Conservation (phyloP, 2,888 invertebrate species). For the Tethea ocularis region DNA sequence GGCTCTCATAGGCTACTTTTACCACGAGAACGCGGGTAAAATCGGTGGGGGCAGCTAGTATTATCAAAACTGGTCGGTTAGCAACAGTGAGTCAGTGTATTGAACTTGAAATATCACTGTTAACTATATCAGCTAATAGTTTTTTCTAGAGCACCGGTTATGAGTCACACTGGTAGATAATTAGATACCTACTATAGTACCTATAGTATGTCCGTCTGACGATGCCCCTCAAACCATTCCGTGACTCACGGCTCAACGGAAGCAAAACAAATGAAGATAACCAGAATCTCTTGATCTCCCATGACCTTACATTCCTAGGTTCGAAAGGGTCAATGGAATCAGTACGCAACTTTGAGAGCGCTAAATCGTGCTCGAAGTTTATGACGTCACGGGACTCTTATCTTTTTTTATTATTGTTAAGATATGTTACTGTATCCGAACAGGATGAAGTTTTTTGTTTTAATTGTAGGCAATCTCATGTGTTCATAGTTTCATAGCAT, state of each 20-base stretch:
- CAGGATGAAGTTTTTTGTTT: constrained; percentile 12
- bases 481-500: constrained; percentile 8
- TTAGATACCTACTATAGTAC: constrained; percentile 42
- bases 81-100: constrained; percentile 17
- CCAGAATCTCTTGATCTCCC: constrained; percentile 49
- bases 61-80: background rate
- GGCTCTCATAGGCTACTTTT: too few relatives aligned
- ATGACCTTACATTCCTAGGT: constrained; percentile 28
- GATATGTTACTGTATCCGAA: constrained; percentile 7
- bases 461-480: background rate
- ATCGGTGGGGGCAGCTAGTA: too few relatives aligned
- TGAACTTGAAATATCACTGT: constrained; percentile 10
- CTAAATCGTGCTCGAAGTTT: constrained; percentile 16
- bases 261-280: constrained; percentile 53
- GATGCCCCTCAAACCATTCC: constrained; percentile 45
- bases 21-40: too few relatives aligned
- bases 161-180: constrained; percentile 44
- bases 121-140: constrained; percentile 22
- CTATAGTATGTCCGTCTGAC: constrained; percentile 48
- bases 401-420: constrained; percentile 6
- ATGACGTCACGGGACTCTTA: constrained; percentile 39
- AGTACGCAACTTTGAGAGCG: constrained; percentile 7
- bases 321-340: constrained; percentile 16
- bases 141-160: constrained; percentile 40
- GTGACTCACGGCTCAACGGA: constrained; percentile 64